Evolutionary conservation across 2,113 vertebrate species (phyloP).

Genomic region (Motacilla alba): DNA sequence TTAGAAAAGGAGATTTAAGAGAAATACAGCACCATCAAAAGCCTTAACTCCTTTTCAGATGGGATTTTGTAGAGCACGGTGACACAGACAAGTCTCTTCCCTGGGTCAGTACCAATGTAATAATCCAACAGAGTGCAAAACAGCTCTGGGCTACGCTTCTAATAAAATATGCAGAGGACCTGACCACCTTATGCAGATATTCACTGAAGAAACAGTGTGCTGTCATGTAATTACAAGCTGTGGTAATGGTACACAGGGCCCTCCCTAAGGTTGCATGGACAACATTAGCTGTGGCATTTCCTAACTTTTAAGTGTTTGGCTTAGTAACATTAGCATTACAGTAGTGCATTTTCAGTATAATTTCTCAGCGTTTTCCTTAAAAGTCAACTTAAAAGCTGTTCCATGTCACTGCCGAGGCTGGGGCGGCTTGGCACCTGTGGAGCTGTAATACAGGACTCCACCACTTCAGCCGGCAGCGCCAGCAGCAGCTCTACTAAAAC

Average conservation of each 20-base stretch:
- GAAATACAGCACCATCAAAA: conserved; percentile 25
- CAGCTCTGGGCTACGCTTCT: background rate
- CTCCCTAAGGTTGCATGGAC: background rate
- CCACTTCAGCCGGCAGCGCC: background rate
- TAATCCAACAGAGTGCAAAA: background rate
- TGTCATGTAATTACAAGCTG: conserved; percentile 6
- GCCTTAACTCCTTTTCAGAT: background rate
- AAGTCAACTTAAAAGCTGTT: background rate
- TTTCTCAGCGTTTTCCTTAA: background rate
- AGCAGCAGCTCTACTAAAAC: background rate
- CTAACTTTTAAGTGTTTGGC: conserved; percentile 27
- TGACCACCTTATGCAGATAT: background rate
- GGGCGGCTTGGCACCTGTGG: background rate
- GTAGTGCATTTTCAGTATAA: background rate
- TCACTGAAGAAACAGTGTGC: background rate
- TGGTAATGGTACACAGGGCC: background rate
- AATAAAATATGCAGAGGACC: background rate
- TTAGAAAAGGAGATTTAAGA: conserved; percentile 5
- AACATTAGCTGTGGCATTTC: conserved; percentile 5
- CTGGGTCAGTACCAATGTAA: conserved; percentile 10
- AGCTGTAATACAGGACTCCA: background rate
- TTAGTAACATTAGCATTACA: background rate
- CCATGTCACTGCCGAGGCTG: background rate
- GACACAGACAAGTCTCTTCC: conserved; percentile 7
- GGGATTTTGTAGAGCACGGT: background rate